phyloP scores from a whole-genome alignment of 1,140 invertebrate genomes.

The Drosophila sproati region DNA sequence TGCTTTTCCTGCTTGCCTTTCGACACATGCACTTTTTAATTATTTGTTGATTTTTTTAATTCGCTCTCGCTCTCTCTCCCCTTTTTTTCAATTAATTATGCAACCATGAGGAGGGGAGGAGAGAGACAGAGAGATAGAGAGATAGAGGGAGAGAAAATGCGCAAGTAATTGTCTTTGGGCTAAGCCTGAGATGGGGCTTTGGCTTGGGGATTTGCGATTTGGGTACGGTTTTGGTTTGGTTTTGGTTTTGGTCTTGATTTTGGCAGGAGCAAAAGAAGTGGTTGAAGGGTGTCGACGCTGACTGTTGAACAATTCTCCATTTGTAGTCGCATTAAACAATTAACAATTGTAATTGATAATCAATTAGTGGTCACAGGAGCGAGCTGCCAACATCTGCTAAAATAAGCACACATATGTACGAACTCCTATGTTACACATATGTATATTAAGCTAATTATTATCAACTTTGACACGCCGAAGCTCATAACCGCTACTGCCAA shows the following conservation, averaged over 20 bases:
- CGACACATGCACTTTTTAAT: slow-evolving; percentile 40
- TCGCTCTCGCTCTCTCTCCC: not conserved
- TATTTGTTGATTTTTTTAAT: slow-evolving; percentile 54
- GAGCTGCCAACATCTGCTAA: slow-evolving; percentile 5
- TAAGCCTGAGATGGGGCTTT: not conserved
- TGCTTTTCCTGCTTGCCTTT: slow-evolving; percentile 45
- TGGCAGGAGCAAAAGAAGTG: no score
- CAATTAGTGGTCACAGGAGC: slow-evolving; percentile 64
- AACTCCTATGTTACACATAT: not conserved
- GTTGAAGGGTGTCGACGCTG: no score
- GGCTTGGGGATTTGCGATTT: slow-evolving; percentile 2
- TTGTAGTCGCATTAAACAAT: slow-evolving; percentile 73
- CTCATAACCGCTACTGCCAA: not conserved
- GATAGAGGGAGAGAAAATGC: slow-evolving; percentile 9
- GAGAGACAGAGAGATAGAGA: not conserved
- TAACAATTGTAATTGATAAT: slow-evolving; percentile 79
- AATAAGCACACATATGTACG: slow-evolving; percentile 5
- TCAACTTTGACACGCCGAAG: not conserved
- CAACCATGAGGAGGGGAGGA: not conserved
- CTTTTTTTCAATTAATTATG: slow-evolving; percentile 77
- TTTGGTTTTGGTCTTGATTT: no score
- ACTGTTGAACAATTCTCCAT: slow-evolving; percentile 31
- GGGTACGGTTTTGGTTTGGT: no score
- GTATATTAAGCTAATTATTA: slow-evolving; percentile 1
- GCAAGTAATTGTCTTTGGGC: slow-evolving; percentile 30